phyloP scores from a whole-genome alignment of 2,888 invertebrate species.

The Cerastoderma edule region DNA sequence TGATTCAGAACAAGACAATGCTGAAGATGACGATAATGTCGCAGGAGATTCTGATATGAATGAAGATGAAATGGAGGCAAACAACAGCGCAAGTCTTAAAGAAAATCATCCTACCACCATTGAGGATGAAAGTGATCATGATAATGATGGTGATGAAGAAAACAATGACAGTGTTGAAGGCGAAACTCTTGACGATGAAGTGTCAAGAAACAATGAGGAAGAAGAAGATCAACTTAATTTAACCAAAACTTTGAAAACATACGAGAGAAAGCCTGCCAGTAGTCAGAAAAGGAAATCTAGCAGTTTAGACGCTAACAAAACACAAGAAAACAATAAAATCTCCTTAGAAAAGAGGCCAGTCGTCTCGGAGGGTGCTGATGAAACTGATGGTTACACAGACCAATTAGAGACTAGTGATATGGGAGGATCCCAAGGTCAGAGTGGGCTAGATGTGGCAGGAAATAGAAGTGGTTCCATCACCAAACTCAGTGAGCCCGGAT shows the following conservation, averaged over 20 bases:
- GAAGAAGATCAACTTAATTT: too few relatives aligned
- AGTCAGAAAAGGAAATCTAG: too few relatives aligned
- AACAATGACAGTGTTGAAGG: not conserved
- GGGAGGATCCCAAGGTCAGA: slow-evolving; percentile 28
- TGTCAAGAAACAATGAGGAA: too few relatives aligned
- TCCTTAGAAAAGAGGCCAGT: too few relatives aligned
- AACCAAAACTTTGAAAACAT: too few relatives aligned
- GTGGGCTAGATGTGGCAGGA: slow-evolving; percentile 62
- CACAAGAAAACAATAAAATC: not conserved
- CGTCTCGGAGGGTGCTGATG: not conserved
- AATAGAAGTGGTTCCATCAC: slow-evolving; percentile 66
- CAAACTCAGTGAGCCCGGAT: slow-evolving; percentile 33
- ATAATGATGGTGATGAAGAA: not conserved
- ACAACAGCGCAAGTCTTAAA: not conserved
- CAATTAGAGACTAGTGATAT: not conserved
- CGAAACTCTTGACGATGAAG: not conserved
- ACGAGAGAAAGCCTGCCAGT: too few relatives aligned
- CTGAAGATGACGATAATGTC: slow-evolving; percentile 20
- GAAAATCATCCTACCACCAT: not conserved
- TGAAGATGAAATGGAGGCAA: not conserved
- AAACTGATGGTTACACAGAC: not conserved
- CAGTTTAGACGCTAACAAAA: not conserved
- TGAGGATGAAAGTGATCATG: not conserved
- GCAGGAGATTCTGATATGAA: slow-evolving; percentile 17
- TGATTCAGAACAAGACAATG: not conserved